Evolutionary conservation across 2,888 invertebrate species (phyloP).

Genomic region (Eupithecia insigniata): DNA sequence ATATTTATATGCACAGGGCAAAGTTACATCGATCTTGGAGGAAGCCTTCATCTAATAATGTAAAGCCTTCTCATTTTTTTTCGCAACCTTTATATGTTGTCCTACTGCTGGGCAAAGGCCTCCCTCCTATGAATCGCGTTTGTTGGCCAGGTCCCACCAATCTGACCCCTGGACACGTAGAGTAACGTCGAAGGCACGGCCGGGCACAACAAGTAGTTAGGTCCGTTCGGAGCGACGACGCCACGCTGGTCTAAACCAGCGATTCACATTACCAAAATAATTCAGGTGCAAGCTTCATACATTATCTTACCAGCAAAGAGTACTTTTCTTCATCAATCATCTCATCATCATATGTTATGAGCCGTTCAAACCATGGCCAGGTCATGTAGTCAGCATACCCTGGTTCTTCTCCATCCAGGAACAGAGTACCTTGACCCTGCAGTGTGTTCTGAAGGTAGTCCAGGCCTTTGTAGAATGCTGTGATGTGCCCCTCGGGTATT

Average conservation of each 20-base stretch:
- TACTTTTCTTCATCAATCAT: constrained; percentile 81
- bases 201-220: no score
- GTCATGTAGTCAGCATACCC: constrained; percentile 93
- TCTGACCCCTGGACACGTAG: no score
- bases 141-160: no score
- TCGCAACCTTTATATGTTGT: no score
- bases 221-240: no score
- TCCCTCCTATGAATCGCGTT: no score
- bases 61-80: no score
- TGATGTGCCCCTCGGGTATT: constrained; percentile 56
- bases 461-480: constrained; percentile 72
- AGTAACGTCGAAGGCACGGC: no score
- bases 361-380: constrained; percentile 93
- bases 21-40: not conserved
- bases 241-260: no score
- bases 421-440: constrained; percentile 83
- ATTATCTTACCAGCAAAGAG: constrained; percentile 64
- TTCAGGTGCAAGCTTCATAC: constrained; percentile 13
- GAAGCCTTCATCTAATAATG: not conserved
- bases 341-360: constrained; percentile 77
- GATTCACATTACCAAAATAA: not conserved
- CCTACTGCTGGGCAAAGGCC: no score
- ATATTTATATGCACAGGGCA: not conserved
- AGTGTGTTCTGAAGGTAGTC: constrained; percentile 87
- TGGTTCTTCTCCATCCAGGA: constrained; percentile 86